Percentiles rank a stretch among this genome's conserved stretches.
phyloP scores from a whole-genome alignment of 2,113 vertebrate genomes.

The Mesocricetus auratus region DNA sequence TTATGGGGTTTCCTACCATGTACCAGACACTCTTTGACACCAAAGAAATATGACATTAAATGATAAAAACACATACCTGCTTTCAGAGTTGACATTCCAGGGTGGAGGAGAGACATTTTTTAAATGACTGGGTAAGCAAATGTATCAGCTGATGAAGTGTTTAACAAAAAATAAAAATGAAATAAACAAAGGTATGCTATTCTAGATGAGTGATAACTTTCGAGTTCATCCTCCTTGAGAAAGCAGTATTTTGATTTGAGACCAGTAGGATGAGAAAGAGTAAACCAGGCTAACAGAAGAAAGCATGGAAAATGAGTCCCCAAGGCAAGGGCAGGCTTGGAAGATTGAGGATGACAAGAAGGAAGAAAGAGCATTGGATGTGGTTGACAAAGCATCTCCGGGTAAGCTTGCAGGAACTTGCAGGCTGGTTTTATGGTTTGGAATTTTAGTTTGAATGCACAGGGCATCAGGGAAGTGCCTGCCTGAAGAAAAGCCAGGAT shows the following conservation, averaged over 20 bases:
- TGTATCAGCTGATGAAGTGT: background rate
- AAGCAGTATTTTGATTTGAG: background rate
- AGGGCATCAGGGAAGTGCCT: background rate
- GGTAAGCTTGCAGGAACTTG: background rate
- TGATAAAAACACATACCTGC: background rate
- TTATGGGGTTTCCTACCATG: background rate
- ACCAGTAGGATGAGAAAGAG: background rate
- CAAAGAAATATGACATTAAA: background rate
- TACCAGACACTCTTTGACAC: background rate
- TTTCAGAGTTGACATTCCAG: slow-evolving; percentile 9
- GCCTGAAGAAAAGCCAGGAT: background rate
- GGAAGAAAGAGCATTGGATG: background rate
- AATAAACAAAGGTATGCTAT: background rate
- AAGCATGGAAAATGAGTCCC: background rate
- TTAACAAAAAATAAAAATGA: background rate
- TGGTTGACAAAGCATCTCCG: background rate
- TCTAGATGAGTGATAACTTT: background rate
- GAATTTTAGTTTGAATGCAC: background rate
- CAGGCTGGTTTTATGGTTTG: background rate
- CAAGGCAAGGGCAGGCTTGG: background rate
- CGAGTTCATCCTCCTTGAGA: background rate
- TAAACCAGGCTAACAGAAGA: background rate
- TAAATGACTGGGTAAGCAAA: background rate
- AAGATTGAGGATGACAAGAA: background rate
- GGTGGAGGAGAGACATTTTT: background rate